phyloP scores from a whole-genome alignment of 2,797 vertebrate species.

The Mormyrus proboscirostris region DNA sequence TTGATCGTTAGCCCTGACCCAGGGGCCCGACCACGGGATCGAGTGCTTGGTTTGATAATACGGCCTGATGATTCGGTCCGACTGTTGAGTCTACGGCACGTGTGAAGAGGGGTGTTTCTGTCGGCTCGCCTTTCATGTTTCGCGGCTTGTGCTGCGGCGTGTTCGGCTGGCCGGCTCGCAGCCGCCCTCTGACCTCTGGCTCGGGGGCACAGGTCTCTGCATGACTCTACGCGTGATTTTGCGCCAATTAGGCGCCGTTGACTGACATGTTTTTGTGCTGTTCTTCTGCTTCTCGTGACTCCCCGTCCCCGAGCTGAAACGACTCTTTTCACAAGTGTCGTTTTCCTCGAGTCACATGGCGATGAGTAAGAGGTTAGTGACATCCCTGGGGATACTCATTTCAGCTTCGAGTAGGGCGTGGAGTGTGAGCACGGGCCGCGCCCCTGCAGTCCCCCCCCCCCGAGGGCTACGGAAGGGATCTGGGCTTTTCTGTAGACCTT shows the following conservation, averaged over 20 bases:
- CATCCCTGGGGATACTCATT: neutral
- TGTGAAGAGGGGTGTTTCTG: neutral
- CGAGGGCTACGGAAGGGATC: neutral
- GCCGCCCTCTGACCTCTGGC: neutral
- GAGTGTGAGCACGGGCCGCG: neutral
- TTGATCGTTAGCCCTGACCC: neutral
- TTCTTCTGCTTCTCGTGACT: neutral
- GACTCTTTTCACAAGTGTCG: neutral
- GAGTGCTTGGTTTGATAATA: neutral
- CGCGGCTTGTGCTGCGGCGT: neutral
- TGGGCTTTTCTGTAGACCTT: neutral
- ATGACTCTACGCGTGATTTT: neutral
- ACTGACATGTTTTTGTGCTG: neutral
- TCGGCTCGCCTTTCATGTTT: neutral
- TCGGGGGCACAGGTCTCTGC: neutral
- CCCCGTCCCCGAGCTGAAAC: neutral
- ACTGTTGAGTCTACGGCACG: neutral
- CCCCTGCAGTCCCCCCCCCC: neutral
- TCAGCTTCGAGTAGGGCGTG: neutral
- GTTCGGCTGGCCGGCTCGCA: neutral
- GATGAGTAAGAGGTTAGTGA: constrained; percentile 13
- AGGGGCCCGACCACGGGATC: neutral
- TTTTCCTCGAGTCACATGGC: constrained; percentile 5
- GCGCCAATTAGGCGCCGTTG: neutral
- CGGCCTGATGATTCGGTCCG: neutral